Base-by-base conservation (phyloP, 2,797 vertebrate genomes). In the Podarcis lilfordi region DNA sequence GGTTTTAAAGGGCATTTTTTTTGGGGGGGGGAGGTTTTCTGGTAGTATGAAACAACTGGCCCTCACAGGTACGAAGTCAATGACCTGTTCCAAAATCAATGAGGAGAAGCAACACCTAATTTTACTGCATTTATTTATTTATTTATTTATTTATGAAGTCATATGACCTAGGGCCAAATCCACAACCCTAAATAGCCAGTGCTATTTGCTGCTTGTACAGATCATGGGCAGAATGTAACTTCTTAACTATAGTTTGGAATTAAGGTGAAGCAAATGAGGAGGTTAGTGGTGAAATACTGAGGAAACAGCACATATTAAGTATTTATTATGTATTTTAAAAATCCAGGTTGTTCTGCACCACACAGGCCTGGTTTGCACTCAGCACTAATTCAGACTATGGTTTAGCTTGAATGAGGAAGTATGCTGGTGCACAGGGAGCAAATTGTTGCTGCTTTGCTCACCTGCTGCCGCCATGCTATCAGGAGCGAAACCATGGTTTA, bases 41-140 rank as follows among this genome's bases (percentile, higher is more conserved):
- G 0, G 0, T 0, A 3, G 35, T 10, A 3, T 29, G 1, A 25
- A 71, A 81, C 37, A 11, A 21, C 76, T 15, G 32, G 35, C 0
- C 13, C 15, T 64, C 1, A n/a, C 55, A 40, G 21, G n/a, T 40
- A 11, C 3, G 32, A 78, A 3, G 19, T 43, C 76, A 72, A 8
- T 0, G 61, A 81, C 90, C 64, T 15, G 6, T 61, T 66, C 87
- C 84, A 2, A 1, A 75, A 9, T 21, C 35, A 45, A 7, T 50
- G 64, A 80, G 1, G 9, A 90, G 81, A 37, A 64, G 25, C 0
- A 0, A 0, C 8, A 43, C n/a, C 5, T 64, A 80, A 40, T 80
- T 79, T 61, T 64, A 23, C 19, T 64, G 4, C 59, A 61, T 61
- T 61, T 17, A 61, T 61, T 61, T 61, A 45, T 45, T 45, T 2